These are phyloP conservation scores for Zootoca vivipara DNA, from an alignment of 2,113 vertebrate genomes.

Conservation along the genomic window DNA sequence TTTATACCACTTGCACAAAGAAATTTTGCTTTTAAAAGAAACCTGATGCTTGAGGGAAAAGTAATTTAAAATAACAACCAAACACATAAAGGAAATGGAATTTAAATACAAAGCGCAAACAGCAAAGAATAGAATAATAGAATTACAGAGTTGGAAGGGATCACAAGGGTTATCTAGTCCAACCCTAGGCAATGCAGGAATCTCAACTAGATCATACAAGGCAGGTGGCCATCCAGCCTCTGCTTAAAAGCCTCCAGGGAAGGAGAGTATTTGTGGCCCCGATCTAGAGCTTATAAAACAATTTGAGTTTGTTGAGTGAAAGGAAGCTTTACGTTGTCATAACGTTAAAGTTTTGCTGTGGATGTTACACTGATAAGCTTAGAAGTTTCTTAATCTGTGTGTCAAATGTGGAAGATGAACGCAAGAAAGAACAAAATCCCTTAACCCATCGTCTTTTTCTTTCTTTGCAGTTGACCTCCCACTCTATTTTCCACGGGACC, in stretches of 20 bases:
- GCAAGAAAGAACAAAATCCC: background rate
- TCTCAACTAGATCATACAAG: too few species aligned
- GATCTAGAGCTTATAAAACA: constrained; percentile 12
- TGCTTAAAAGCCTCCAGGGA: too few species aligned
- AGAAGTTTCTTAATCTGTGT: background rate
- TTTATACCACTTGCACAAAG: constrained; percentile 13
- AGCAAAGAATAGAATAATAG: background rate
- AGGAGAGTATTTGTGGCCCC: too few species aligned
- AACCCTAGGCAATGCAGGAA: too few species aligned
- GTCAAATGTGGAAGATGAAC: background rate
- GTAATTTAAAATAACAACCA: constrained; percentile 1
- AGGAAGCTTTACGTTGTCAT: background rate
- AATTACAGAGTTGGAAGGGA: too few species aligned
- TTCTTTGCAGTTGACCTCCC: constrained; percentile 90
- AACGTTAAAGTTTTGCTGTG: background rate
- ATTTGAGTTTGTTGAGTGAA: background rate
- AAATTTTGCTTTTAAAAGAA: constrained; percentile 14
- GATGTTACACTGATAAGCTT: background rate
- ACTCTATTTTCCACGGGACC: constrained; percentile 95
- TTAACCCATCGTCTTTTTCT: background rate
- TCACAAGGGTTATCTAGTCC: too few species aligned
- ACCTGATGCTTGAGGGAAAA: constrained; percentile 31
- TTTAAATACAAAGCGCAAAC: constrained; percentile 25
- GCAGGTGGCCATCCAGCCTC: too few species aligned
- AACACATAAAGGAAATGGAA: constrained; percentile 1